Evolutionary conservation across 2,113 vertebrate genomes (phyloP).

Genomic region (Pteronura brasiliensis): DNA sequence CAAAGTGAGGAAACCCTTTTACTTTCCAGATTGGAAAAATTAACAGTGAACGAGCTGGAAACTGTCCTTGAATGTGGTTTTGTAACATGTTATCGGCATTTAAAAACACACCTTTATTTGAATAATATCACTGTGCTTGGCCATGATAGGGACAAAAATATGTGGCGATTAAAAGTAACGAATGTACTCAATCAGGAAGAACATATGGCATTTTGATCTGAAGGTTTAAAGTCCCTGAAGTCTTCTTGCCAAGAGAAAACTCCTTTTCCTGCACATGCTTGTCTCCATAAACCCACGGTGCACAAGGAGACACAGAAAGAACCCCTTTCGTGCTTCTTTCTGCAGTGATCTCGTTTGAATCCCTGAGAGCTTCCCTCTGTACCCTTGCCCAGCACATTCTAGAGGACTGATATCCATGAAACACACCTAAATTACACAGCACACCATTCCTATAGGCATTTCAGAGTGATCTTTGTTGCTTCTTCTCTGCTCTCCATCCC

Average conservation of each 20-base stretch:
- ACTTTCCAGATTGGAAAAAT: neutral
- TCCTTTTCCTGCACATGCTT: rapidly evolving
- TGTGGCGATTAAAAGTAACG: neutral
- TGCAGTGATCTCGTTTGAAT: neutral
- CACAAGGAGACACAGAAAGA: rapidly evolving
- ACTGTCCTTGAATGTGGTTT: neutral
- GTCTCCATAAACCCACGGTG: neutral
- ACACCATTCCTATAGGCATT: rapidly evolving
- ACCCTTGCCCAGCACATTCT: no score
- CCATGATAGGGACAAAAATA: neutral
- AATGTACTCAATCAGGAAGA: neutral
- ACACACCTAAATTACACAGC: rapidly evolving
- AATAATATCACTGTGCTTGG: neutral
- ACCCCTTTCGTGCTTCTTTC: no score
- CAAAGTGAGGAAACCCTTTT: neutral
- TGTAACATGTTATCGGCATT: neutral
- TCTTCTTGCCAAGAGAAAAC: neutral
- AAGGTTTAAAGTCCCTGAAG: neutral
- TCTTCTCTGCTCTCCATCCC: neutral
- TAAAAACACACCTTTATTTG: neutral
- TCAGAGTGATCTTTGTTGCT: neutral
- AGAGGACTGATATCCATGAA: neutral
- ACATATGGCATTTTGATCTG: rapidly evolving
- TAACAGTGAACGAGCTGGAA: neutral
- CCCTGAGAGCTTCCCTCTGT: neutral